Evolutionary conservation across 2,113 vertebrate species (phyloP).

Genomic region (Manacus vitellinus): DNA sequence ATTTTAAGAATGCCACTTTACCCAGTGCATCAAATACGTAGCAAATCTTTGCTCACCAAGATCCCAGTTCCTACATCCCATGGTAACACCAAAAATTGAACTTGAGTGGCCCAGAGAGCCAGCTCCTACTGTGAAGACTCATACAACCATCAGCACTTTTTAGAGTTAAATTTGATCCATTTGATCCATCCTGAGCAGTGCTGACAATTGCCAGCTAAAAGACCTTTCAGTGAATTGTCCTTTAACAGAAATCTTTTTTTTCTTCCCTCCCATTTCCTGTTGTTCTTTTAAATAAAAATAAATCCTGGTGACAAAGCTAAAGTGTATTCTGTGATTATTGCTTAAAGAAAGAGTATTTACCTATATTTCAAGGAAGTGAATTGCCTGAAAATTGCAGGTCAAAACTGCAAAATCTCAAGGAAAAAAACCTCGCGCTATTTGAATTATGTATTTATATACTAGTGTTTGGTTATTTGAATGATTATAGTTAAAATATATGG

Average conservation of each 20-base stretch:
- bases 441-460: not conserved
- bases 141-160: slow-evolving; percentile 72
- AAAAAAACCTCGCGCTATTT: not conserved
- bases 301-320: slow-evolving; percentile 66
- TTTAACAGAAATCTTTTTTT: slow-evolving; percentile 69
- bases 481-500: not conserved
- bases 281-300: slow-evolving; percentile 76
- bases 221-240: slow-evolving; percentile 74
- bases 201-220: slow-evolving; percentile 77
- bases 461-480: not conserved
- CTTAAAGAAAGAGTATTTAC: slow-evolving; percentile 39
- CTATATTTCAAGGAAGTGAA: not conserved
- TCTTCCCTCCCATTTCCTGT: slow-evolving; percentile 23
- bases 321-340: slow-evolving; percentile 70
- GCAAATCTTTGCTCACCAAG: slow-evolving; percentile 67
- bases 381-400: not conserved
- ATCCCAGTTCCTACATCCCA: slow-evolving; percentile 62
- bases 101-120: slow-evolving; percentile 70
- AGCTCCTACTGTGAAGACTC: slow-evolving; percentile 73
- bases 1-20: slow-evolving; percentile 72
- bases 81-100: slow-evolving; percentile 68
- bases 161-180: slow-evolving; percentile 73
- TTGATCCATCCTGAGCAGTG: slow-evolving; percentile 62
- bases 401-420: not conserved
- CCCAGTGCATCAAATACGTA: slow-evolving; percentile 70